These are phyloP conservation scores for Musca domestica DNA, from an alignment of 1,140 invertebrate genomes.

Conservation along the genomic window DNA sequence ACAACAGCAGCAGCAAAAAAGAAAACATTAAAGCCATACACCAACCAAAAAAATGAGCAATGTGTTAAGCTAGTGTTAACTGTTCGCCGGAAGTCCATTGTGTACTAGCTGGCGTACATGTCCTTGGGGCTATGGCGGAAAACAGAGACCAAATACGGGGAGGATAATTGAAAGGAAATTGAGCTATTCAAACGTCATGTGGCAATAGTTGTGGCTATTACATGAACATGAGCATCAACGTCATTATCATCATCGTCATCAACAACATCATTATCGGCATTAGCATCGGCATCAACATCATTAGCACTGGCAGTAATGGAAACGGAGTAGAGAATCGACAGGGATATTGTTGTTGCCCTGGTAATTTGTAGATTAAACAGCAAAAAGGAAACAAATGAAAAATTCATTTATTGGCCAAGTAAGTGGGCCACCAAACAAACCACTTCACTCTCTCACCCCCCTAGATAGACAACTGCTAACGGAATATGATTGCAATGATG, in stretches of 20 bases:
- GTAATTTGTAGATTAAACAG: constrained; percentile 18
- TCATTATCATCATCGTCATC: too few species aligned
- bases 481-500: not conserved
- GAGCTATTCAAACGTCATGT: not conserved
- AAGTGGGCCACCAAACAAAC: not conserved
- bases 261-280: too few species aligned
- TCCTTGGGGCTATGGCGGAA: not conserved
- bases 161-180: too few species aligned
- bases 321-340: too few species aligned
- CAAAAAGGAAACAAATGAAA: constrained; percentile 18
- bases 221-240: too few species aligned
- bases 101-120: not conserved
- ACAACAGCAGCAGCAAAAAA: too few species aligned
- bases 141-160: too few species aligned
- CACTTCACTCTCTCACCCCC: too few species aligned
- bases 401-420: constrained; percentile 13
- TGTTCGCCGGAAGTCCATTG: constrained; percentile 5
- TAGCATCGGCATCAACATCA: not conserved
- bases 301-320: constrained; percentile 1
- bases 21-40: not conserved
- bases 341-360: too few species aligned
- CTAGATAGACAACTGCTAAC: not conserved
- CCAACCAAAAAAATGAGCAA: not conserved
- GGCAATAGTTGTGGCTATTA: not conserved
- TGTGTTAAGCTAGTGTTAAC: constrained; percentile 17